Base-by-base conservation (phyloP, 2,797 vertebrate genomes). In the Nannoperca obscura region DNA sequence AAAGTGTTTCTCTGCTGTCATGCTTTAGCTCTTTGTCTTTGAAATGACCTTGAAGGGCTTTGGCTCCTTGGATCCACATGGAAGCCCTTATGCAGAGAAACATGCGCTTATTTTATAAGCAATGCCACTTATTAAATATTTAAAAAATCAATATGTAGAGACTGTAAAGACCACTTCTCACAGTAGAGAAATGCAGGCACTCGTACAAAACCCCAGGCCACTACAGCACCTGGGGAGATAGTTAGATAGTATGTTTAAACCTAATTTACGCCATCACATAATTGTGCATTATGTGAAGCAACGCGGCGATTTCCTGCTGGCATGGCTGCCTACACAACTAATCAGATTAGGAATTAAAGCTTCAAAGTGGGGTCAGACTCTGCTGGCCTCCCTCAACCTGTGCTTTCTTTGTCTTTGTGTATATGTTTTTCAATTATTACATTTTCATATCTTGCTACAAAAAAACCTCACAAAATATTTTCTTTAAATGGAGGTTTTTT, bases 21-120 rank as follows among this genome's bases (percentile, higher is more conserved):
- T 46, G 54, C 30, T 71, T 42, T 50, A 54, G 27, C 38, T 49
- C 38, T 14, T 24, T 32, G 62, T 82, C 71, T 85, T 86, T 85
- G 53, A 85, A 88, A 89, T 83, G 78, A 90, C 89, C 88, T 91
- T 94, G 84, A 90, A 78, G 44, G 53, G 78, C 49, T 58, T 63
- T 60, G 62, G 57, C 58, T 74, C 34, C 59, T 80, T 68, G 54
- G 63, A 86, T 85, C 69, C 20, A 72, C 61, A 12, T 4, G 2
- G 32, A 86, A 42, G 34, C 20, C 17, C 50, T 46, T 71, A 80
- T 88, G 85, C 77, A 86, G 66, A 20, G 58, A 80, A 80, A 72
- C 74, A 78, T 54, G 50, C 30, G 34, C 30, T 68, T 82, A 74
- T 63, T 92, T 89, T 76, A 86, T 72, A 85, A 86, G 65, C 67